These are phyloP conservation scores for Lithophane socia DNA, from an alignment of 2,888 invertebrate species.

Conservation along the genomic window DNA sequence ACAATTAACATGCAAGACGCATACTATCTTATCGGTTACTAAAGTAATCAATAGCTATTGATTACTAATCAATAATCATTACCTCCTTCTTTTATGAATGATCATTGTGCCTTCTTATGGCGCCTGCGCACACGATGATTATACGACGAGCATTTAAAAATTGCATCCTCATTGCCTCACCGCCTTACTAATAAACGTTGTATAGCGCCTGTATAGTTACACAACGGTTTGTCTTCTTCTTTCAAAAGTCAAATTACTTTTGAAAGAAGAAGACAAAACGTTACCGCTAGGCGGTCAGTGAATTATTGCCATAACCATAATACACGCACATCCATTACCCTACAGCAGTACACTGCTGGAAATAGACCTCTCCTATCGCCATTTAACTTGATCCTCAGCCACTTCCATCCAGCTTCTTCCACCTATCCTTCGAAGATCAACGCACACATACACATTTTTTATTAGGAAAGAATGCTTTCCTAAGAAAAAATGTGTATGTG, in stretches of 20 bases:
- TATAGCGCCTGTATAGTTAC: too few relatives aligned
- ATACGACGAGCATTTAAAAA: slow-evolving; percentile 19
- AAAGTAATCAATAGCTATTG: slow-evolving; percentile 17
- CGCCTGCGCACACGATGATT: slow-evolving; percentile 6
- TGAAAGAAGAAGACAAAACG: too few relatives aligned
- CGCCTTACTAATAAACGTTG: too few relatives aligned
- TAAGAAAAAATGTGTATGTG: too few relatives aligned
- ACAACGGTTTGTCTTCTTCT: too few relatives aligned
- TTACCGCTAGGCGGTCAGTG: too few relatives aligned
- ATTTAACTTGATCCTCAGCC: background rate
- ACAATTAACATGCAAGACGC: slow-evolving; percentile 26
- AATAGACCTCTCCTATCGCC: too few relatives aligned
- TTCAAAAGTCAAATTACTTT: too few relatives aligned
- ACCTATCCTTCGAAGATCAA: background rate
- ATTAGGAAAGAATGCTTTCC: background rate
- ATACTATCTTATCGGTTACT: slow-evolving; percentile 1
- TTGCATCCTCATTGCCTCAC: slow-evolving; percentile 30
- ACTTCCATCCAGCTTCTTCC: background rate
- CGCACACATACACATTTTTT: background rate
- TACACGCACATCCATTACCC: background rate
- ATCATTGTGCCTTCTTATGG: slow-evolving; percentile 19
- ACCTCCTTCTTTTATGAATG: slow-evolving; percentile 3
- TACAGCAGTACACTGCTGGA: background rate
- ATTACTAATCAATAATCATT: slow-evolving; percentile 20
- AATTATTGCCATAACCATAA: slow-evolving; percentile 5